Percentiles rank a stretch among this genome's conserved stretches.
Evolutionary conservation across 2,888 invertebrate species (phyloP).

Genomic region (Agrilus mali): DNA sequence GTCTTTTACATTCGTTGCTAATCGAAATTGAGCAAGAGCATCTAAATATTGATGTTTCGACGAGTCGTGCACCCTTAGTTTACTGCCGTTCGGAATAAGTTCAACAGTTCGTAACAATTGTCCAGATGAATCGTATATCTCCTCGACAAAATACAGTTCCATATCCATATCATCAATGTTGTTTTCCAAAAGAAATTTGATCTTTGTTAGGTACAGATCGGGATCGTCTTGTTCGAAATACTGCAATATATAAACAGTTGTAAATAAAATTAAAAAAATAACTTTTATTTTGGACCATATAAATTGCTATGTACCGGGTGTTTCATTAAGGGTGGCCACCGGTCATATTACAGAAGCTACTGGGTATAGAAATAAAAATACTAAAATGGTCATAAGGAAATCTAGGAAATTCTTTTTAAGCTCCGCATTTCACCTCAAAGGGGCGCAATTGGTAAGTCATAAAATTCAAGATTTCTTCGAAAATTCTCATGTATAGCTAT

Average conservation of each 20-base stretch:
- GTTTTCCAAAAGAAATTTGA: conserved; percentile 84
- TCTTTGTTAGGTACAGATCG: conserved; percentile 83
- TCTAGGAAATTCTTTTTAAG: too few species aligned
- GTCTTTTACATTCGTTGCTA: conserved; percentile 67
- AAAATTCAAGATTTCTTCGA: too few species aligned
- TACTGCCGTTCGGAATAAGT: conserved; percentile 70
- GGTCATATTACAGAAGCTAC: too few species aligned
- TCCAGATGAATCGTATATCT: conserved; percentile 70
- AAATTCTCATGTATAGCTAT: too few species aligned
- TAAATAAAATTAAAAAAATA: conserved; percentile 1
- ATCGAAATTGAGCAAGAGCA: conserved; percentile 76
- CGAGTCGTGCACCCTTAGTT: conserved; percentile 58
- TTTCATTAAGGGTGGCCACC: too few species aligned
- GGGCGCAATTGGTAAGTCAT: too few species aligned
- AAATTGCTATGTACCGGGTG: background rate
- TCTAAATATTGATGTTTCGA: conserved; percentile 77
- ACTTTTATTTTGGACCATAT: background rate
- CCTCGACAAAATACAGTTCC: conserved; percentile 81
- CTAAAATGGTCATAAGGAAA: too few species aligned
- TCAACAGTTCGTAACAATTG: conserved; percentile 68
- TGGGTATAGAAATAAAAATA: too few species aligned
- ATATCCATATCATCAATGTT: conserved; percentile 69
- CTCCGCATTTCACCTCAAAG: too few species aligned
- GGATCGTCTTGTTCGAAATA: conserved; percentile 96
- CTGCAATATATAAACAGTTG: conserved; percentile 41